Conservation (phyloP, 2,113 vertebrate species). For the Osmerus mordax region DNA sequence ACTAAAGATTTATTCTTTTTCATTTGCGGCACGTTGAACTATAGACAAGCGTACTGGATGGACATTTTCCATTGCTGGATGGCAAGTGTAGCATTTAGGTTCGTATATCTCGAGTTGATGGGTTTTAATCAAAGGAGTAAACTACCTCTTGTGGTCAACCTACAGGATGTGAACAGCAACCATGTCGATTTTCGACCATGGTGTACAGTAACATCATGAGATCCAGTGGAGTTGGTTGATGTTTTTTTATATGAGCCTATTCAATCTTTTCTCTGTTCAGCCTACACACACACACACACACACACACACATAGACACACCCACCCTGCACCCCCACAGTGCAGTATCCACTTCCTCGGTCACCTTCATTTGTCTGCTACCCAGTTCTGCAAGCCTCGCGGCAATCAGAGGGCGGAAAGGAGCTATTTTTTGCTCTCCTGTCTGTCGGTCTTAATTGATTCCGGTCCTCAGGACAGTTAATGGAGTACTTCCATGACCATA, state of each 20-base stretch:
- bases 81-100: too few relatives aligned
- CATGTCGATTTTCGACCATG: too few relatives aligned
- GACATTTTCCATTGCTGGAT: too few relatives aligned
- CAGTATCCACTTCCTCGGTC: neutral
- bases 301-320: neutral
- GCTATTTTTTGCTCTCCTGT: constrained; percentile 4
- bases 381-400: neutral
- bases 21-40: neutral
- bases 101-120: too few relatives aligned
- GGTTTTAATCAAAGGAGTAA: too few relatives aligned
- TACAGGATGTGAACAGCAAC: too few relatives aligned
- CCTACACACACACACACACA: neutral
- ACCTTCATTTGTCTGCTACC: neutral
- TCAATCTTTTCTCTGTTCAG: neutral
- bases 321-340: neutral
- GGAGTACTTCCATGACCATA: neutral
- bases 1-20: neutral
- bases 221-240: too few relatives aligned
- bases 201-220: too few relatives aligned
- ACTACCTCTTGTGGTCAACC: too few relatives aligned
- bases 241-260: neutral
- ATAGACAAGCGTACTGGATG: neutral
- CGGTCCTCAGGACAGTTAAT: neutral
- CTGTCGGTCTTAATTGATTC: constrained; percentile 2
- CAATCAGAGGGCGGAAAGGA: neutral